A percentile compares a stretch with the other conserved stretches of the same genome.
Conservation (phyloP, 1,140 invertebrate genomes). For the Drosophila carrolli region DNA sequence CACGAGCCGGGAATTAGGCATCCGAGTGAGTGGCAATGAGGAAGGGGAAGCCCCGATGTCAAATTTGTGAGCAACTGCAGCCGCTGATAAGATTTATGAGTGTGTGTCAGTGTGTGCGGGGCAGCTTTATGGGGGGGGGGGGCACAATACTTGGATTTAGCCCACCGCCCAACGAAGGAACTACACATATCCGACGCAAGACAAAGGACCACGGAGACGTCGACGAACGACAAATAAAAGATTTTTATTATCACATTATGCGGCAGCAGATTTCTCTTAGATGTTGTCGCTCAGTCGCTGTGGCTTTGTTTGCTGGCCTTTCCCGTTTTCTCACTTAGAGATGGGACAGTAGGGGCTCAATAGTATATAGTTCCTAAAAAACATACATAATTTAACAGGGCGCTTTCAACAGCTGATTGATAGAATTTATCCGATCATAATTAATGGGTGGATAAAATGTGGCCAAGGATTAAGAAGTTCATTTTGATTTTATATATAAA, state of each 20-base stretch:
- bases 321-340: slow-evolving; percentile 15
- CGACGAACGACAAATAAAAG: slow-evolving; percentile 76
- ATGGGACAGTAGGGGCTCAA: slow-evolving; percentile 3
- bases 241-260: slow-evolving; percentile 82
- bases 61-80: slow-evolving; percentile 77
- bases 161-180: slow-evolving; percentile 3
- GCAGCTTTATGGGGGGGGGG: slow-evolving; percentile 19
- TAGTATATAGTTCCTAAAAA: not conserved
- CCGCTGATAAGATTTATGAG: slow-evolving; percentile 77
- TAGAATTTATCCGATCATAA: not conserved
- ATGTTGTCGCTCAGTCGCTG: slow-evolving; percentile 35
- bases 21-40: slow-evolving; percentile 36
- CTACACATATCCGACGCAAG: slow-evolving; percentile 42
- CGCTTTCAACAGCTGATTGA: not conserved
- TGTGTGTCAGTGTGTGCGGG: slow-evolving; percentile 3
- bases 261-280: slow-evolving; percentile 74
- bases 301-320: slow-evolving; percentile 17
- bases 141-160: slow-evolving; percentile 6
- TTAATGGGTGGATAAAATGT: too few species aligned
- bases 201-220: slow-evolving; percentile 24
- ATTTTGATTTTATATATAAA: too few species aligned
- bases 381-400: too few species aligned
- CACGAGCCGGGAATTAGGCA: slow-evolving; percentile 56
- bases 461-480: too few species aligned
- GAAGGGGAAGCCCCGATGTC: slow-evolving; percentile 28